Conservation (phyloP, 2,113 vertebrate genomes). For the Pachypanchax playfairii region DNA sequence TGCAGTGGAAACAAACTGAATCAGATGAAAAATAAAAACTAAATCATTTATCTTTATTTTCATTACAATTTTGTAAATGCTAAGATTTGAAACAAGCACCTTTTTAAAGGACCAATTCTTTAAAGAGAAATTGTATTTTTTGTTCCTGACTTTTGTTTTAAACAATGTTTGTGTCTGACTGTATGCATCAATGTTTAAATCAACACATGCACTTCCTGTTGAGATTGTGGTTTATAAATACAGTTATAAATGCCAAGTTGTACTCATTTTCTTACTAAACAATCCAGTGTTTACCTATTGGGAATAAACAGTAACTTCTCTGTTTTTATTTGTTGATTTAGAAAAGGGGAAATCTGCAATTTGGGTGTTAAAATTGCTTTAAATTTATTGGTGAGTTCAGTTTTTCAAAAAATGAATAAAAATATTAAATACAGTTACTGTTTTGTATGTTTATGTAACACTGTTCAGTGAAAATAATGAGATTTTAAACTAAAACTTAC, state of each 20-base stretch:
- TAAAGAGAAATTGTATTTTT: not conserved
- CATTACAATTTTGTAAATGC: constrained; percentile 7
- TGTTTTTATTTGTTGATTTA: too few species aligned
- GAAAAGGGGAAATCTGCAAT: too few species aligned
- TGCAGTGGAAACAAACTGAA: not conserved
- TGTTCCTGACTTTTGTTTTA: too few species aligned
- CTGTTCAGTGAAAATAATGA: too few species aligned
- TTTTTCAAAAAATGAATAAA: too few species aligned
- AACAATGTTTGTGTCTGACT: too few species aligned
- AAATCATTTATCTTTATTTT: not conserved
- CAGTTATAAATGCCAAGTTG: not conserved
- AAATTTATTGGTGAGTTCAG: too few species aligned
- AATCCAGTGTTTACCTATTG: not conserved
- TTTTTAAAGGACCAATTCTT: not conserved
- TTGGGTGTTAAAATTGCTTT: too few species aligned
- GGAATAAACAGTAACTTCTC: not conserved
- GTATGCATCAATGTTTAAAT: not conserved
- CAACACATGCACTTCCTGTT: not conserved
- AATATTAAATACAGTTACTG: too few species aligned
- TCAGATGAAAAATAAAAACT: not conserved
- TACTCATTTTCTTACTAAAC: not conserved
- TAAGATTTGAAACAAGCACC: not conserved
- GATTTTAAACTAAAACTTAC: too few species aligned
- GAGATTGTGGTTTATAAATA: not conserved
- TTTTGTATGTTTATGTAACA: too few species aligned